These are phyloP conservation scores for Lathronympha strigana DNA, from an alignment of 2,888 invertebrate genomes.

Conservation along the genomic window DNA sequence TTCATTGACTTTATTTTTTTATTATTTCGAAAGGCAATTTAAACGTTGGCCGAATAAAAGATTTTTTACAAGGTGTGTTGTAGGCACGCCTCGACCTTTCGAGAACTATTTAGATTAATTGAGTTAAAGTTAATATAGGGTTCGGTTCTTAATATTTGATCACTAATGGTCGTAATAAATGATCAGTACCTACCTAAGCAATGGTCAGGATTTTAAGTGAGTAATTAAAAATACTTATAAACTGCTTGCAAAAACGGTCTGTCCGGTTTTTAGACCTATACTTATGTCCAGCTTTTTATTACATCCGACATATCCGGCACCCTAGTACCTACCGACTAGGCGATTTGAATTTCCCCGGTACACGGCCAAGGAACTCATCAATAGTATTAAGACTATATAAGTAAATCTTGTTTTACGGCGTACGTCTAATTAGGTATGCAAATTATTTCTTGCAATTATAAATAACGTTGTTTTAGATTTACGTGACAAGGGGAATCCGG, in stretches of 20 bases:
- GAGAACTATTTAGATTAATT: conserved; percentile 1
- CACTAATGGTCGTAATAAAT: too few relatives aligned
- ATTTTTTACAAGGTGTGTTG: neutral
- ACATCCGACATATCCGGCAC: too few relatives aligned
- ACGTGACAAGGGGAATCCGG: conserved; percentile 43
- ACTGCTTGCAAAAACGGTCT: too few relatives aligned
- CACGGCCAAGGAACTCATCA: conserved; percentile 2
- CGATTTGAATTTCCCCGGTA: neutral
- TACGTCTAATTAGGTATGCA: conserved; percentile 20
- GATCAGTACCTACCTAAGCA: too few relatives aligned
- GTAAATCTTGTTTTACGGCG: conserved; percentile 5
- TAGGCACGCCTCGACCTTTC: neutral
- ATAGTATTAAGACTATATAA: conserved; percentile 3
- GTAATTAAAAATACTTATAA: too few relatives aligned
- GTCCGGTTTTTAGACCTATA: too few relatives aligned
- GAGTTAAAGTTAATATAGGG: too few relatives aligned
- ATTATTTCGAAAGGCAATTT: conserved; percentile 17
- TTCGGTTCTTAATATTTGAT: too few relatives aligned
- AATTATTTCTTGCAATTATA: conserved; percentile 27
- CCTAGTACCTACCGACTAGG: too few relatives aligned
- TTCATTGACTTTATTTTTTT: conserved; percentile 29
- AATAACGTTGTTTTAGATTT: conserved; percentile 30
- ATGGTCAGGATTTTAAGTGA: too few relatives aligned
- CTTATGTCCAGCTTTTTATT: too few relatives aligned
- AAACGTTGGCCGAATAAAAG: conserved; percentile 4